phyloP scores from a whole-genome alignment of 2,888 invertebrate species.

The Eupelmus urozonus region DNA sequence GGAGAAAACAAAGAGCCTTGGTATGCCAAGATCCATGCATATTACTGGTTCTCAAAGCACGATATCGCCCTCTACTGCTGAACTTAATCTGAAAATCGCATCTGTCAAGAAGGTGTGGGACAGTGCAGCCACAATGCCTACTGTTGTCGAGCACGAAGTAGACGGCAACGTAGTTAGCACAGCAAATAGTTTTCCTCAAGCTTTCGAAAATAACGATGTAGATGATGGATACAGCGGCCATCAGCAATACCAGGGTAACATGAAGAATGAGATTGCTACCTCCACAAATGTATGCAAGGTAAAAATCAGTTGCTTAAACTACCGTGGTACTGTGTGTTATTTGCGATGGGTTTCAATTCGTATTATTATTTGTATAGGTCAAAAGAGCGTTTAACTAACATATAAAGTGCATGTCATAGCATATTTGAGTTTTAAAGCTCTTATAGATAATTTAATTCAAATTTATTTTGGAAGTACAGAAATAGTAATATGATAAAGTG shows the following conservation, averaged over 20 bases:
- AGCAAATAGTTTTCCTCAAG: constrained; percentile 75
- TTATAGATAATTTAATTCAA: no score
- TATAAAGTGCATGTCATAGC: background rate
- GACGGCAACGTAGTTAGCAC: constrained; percentile 78
- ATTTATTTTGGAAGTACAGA: no score
- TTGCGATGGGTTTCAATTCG: no score
- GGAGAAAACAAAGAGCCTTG: constrained; percentile 82
- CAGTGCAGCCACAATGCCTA: constrained; percentile 82
- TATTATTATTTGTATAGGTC: no score
- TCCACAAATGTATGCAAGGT: constrained; percentile 87
- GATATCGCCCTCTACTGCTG: constrained; percentile 90
- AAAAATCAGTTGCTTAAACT: constrained; percentile 63
- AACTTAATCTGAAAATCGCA: constrained; percentile 95
- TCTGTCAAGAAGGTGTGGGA: constrained; percentile 95
- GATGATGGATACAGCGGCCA: constrained; percentile 80
- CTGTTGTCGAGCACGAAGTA: constrained; percentile 82
- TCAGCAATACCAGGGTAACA: constrained; percentile 79
- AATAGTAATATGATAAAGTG: no score
- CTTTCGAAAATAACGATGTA: constrained; percentile 77
- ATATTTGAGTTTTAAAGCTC: constrained; percentile 7
- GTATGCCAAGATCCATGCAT: constrained; percentile 82
- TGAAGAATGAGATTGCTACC: constrained; percentile 79
- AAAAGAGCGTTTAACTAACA: no score
- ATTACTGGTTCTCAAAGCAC: constrained; percentile 83
- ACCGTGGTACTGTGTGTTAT: background rate